phyloP scores from a whole-genome alignment of 2,113 vertebrate genomes.

The Sminthopsis crassicaudata region DNA sequence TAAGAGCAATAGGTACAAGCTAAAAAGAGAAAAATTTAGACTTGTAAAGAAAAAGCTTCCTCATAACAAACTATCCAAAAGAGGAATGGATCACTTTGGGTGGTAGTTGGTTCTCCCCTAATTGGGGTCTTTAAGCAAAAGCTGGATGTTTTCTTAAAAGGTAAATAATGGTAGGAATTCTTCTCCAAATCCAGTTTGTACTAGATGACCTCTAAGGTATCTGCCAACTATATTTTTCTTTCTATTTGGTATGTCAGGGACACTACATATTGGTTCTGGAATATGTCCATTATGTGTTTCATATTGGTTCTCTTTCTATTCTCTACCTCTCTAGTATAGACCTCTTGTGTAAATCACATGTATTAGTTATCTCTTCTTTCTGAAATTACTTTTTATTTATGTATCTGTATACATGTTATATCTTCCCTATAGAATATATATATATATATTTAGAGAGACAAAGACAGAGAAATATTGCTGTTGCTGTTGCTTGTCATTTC shows the following conservation, averaged over 20 bases:
- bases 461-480: no score
- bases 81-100: not conserved
- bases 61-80: not conserved
- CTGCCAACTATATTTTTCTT: not conserved
- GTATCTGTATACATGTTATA: not conserved
- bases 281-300: not conserved
- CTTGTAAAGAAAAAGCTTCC: not conserved
- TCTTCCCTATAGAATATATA: not conserved
- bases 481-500: not conserved
- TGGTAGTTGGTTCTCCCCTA: not conserved
- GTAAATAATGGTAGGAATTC: not conserved
- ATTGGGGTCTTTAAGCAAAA: not conserved
- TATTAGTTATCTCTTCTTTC: not conserved
- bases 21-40: not conserved
- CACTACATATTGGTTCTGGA: not conserved
- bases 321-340: not conserved
- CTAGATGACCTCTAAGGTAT: not conserved
- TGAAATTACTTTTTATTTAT: not conserved
- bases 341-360: not conserved
- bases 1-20: not conserved
- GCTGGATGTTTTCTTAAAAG: not conserved
- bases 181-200: not conserved
- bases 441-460: no score
- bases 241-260: not conserved
- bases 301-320: not conserved